Base-by-base conservation (phyloP, 2,888 invertebrate species). In the Megamerina dolium region DNA sequence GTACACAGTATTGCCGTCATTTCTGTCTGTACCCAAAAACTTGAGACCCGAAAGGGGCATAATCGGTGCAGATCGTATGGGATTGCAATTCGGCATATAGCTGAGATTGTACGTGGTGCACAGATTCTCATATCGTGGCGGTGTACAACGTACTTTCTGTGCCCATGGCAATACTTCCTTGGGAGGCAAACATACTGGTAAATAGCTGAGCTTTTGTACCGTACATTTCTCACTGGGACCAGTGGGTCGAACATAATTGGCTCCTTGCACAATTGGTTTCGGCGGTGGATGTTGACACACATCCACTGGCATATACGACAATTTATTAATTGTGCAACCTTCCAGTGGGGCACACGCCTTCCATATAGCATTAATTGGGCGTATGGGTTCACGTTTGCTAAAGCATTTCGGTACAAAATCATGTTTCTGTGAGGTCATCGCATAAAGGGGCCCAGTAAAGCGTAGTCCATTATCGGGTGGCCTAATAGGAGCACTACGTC, bases 371-470 rank as follows among this genome's bases (percentile, higher is more conserved):
- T 54, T 52, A 0, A 48, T 42, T 0, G 63, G 66, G 21, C 45
- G 18, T 30, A 65, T 59, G 1, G 63, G 60, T 9, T 48, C 45
- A 3, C 63, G 55, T 46, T 56, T 61, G 23, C 59, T 75, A 43
- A 73, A 73, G 0, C 79, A 78, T 56, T 83, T 83, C 2, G 81
- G 78, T 31, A 82, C 81, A 58, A 73, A 86, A 70, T 85, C 85
- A 61, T 83, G 83, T 30, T 83, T 82, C 50, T 83, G 80, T 1
- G 85, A 85, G 3, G 85, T 84, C 43, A 80, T 66, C 51, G 81
- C 81, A 70, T 83, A 82, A 74, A 84, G 80, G 13, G 84, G 83
- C 0, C 79, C 78, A 41, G 58, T 57, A 21, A 67, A 68, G 10
- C 61, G 55, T 29, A 69, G 41, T 0, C 64, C 63, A 36, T 64